A percentile compares a stretch with the other conserved stretches of the same genome.
These are phyloP conservation scores for Spodoptera frugiperda DNA, from an alignment of 1,140 invertebrate species.

Conservation along the genomic window DNA sequence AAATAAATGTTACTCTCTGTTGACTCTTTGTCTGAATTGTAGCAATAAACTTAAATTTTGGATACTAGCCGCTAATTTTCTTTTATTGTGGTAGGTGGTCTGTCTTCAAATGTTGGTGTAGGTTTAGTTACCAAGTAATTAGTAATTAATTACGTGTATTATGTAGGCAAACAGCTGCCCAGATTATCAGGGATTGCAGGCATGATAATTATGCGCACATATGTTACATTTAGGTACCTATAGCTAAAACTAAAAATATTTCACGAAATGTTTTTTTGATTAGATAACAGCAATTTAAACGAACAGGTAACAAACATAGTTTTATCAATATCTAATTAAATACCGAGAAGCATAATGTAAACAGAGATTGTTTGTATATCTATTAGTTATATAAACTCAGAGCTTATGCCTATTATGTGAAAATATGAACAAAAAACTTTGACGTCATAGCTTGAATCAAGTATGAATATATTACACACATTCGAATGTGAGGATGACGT, in stretches of 20 bases:
- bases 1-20: too few relatives aligned
- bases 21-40: too few relatives aligned
- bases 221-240: too few relatives aligned
- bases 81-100: too few relatives aligned
- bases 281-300: constrained; percentile 21
- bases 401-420: background rate
- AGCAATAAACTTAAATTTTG: too few relatives aligned
- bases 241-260: background rate
- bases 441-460: background rate
- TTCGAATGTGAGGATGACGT: constrained; percentile 7
- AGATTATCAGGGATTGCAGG: too few relatives aligned
- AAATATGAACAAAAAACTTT: background rate
- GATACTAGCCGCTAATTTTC: too few relatives aligned
- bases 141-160: too few relatives aligned
- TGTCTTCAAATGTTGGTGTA: too few relatives aligned
- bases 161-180: too few relatives aligned
- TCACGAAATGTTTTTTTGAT: constrained; percentile 10
- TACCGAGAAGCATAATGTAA: constrained; percentile 21
- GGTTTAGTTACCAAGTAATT: too few relatives aligned
- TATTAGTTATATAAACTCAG: background rate
- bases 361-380: background rate
- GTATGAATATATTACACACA: constrained; percentile 2
- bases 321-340: constrained; percentile 13
- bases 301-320: constrained; percentile 1
- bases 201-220: too few relatives aligned